phyloP scores from a whole-genome alignment of 2,888 invertebrate genomes.

The Beris morrisii region DNA sequence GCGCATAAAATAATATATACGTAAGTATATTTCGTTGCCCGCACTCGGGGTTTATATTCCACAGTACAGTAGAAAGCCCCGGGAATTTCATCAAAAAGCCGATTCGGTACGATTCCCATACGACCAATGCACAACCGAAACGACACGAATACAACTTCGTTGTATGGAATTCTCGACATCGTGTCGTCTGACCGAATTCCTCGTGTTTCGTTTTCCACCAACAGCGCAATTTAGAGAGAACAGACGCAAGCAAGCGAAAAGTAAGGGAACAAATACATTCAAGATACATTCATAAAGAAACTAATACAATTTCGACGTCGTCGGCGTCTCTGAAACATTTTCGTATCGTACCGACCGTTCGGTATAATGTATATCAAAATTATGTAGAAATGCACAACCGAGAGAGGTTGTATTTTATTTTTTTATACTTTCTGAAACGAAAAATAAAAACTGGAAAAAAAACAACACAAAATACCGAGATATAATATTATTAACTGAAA shows the following conservation, averaged over 20 bases:
- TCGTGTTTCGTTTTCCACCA: conserved; percentile 45
- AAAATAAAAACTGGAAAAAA: no score
- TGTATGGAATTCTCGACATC: conserved; percentile 39
- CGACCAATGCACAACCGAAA: neutral
- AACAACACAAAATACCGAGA: no score
- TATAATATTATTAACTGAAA: no score
- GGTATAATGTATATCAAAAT: conserved; percentile 43
- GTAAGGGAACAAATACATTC: conserved; percentile 45
- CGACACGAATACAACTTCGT: conserved; percentile 26
- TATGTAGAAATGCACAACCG: conserved; percentile 42
- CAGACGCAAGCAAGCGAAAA: conserved; percentile 48
- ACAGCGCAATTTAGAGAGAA: conserved; percentile 46
- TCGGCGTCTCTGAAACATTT: conserved; percentile 26
- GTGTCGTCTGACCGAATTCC: conserved; percentile 43
- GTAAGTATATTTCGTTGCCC: conserved; percentile 34
- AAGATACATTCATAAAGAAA: conserved; percentile 46
- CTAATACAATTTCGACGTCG: conserved; percentile 46
- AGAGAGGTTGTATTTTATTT: conserved; percentile 23
- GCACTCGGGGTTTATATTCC: conserved; percentile 24
- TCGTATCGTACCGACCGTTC: conserved; percentile 15
- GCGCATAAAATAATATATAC: conserved; percentile 42
- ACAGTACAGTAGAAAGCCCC: conserved; percentile 36
- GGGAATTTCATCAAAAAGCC: conserved; percentile 34
- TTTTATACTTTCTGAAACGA: conserved; percentile 16
- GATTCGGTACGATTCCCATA: conserved; percentile 21